phyloP scores from a whole-genome alignment of 2,113 vertebrate species.

The Ptilorrhoa leucosticta region DNA sequence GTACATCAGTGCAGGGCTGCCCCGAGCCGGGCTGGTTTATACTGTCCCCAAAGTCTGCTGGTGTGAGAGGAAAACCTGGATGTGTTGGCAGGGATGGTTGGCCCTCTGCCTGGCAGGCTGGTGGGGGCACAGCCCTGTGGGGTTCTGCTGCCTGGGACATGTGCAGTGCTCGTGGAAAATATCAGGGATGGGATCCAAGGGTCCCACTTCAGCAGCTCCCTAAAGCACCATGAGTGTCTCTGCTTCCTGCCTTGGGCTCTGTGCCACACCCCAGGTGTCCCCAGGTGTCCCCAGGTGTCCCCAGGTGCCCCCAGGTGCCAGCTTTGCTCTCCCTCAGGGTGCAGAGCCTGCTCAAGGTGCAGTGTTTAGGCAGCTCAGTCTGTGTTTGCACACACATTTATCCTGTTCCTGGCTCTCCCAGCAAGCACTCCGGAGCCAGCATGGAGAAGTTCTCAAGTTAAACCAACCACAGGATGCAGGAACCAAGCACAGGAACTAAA shows the following conservation, averaged over 20 bases:
- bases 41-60: too few relatives aligned
- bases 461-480: background rate
- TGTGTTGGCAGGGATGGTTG: background rate
- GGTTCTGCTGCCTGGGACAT: background rate
- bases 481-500: background rate
- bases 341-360: background rate
- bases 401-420: background rate
- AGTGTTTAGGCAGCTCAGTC: background rate
- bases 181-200: background rate
- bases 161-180: background rate
- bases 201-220: background rate
- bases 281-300: background rate
- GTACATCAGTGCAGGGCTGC: background rate
- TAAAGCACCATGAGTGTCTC: background rate
- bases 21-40: background rate
- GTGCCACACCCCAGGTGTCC: background rate
- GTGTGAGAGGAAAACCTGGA: background rate
- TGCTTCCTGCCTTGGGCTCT: background rate
- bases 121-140: background rate
- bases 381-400: accelerated
- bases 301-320: background rate
- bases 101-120: background rate
- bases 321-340: background rate
- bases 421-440: background rate
- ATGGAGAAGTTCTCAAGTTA: background rate